Base-by-base conservation (phyloP, 2,113 vertebrate species). In the Eretmodus cyanostictus region DNA sequence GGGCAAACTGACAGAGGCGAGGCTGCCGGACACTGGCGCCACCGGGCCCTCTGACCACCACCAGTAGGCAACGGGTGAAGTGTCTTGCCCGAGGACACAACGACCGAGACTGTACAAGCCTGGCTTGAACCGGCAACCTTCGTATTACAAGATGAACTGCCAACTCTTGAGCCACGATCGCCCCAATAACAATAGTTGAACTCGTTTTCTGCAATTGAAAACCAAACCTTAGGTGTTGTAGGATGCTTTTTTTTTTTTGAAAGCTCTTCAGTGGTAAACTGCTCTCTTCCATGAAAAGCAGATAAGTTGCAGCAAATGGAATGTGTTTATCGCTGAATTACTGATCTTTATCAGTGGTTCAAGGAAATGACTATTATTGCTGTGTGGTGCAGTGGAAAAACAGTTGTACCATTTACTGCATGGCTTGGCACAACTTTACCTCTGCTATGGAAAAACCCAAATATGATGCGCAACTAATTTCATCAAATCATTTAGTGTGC, bases 81-180 rank as follows among this genome's bases (percentile, higher is more conserved):
- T 61, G 57, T 17, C 57, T 59, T 3, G 2, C 8, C 0, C 27
- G 6, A 61, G 27, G 27, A 61, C 57, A 61, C 57, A 31, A 61
- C 27, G 0, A 2, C 14, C 0, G 1, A 61, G 57, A 59, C 57
- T 59, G 57, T 59, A 3, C 0, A 0, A 6, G 27, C 5, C 3
- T 0, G 55, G 55, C 27, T 59, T 0, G 5, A 29, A 59, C 13
- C 1, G 27, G 8, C 57, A 61, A 9, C 27, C 57, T 61, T 61
- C 5, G 8, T 5, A 9, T 59, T 59, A 31, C 55, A 9, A 59
- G 55, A 1, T 5, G 4, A 59, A 29, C 55, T 31, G 0, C 5
- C 0, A 59, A 17, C 57, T 59, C 57, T 4, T 9, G 57, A 61
- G 57, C 3, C 57, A 2, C 5, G 2, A 61, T 31, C 2, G 27